A percentile compares a stretch with the other conserved stretches of the same genome.
Conservation (phyloP, 2,113 vertebrate genomes). For the Baryphthengus martii region DNA sequence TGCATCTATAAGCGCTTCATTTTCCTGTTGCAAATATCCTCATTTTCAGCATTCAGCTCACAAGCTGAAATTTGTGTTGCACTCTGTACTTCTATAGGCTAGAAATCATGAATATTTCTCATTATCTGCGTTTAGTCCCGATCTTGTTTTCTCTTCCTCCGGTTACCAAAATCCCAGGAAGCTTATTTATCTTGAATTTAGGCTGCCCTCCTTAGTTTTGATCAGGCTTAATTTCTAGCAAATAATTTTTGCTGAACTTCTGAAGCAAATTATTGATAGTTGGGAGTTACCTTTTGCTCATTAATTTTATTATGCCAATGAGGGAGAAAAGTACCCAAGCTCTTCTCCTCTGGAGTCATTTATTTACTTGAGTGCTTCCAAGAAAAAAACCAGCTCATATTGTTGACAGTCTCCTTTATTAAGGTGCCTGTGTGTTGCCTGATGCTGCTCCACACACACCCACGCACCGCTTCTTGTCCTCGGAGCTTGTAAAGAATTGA, state of each 20-base stretch:
- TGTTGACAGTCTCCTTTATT: background rate
- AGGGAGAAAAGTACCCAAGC: background rate
- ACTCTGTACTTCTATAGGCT: background rate
- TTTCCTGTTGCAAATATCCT: background rate
- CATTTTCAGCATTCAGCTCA: background rate
- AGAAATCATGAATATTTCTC: background rate
- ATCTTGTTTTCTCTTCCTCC: background rate
- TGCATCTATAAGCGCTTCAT: background rate
- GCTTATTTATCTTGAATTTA: background rate
- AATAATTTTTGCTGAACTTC: background rate
- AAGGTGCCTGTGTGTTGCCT: background rate
- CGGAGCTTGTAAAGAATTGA: background rate
- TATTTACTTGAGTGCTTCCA: slow-evolving; percentile 32
- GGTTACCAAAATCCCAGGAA: background rate
- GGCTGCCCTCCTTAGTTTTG: background rate
- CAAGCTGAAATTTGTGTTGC: background rate
- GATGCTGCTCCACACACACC: background rate
- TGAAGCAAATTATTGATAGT: background rate
- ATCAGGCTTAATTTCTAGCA: background rate
- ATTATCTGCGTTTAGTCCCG: background rate
- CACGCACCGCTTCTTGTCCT: background rate
- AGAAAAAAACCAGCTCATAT: background rate
- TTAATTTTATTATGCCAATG: background rate
- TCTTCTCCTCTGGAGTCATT: background rate
- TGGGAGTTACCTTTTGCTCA: slow-evolving; percentile 1